Base-by-base conservation (phyloP, 92 coral and sea anemone genomes). In the Zoanthus sansibaricus region DNA sequence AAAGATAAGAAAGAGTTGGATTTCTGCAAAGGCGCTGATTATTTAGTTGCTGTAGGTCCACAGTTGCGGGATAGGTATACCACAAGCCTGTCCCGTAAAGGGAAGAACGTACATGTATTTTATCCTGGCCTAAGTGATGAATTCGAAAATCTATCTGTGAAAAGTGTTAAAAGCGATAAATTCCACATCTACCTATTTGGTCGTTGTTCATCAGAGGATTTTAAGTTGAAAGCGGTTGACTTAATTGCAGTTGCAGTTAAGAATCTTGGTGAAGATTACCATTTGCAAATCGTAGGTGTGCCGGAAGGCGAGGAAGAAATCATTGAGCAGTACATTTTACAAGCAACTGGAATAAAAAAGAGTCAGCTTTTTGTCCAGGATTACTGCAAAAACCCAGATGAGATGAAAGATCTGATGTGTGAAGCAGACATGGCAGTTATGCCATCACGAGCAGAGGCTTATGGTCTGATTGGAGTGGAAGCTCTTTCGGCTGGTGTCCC, bases 181-280 rank as follows among this genome's bases (percentile, higher is more conserved):
- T 87, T 87, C 44, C 47, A 18, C 30, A 59, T 87, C 48, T 87
- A 69, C 49, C 54, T 78, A 12, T 87, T 78, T 87, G 89, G 71
- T 14, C 68, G 89, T 11, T 32, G 72, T 5, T 54, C 78, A 15
- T 30, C 5, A 10, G 89, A 87, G 13, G 89, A 87, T 37, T 69
- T 86, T 7, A 17, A 73, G 0, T 54, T 86, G 25, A 86, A 86
- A 69, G 89, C 84, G 6, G 67, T 49, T 37, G 77, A 86, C 72
- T 15, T 77, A 17, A 6, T 69, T 12, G 89, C 84, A 33, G 12
- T 76, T 76, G 89, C 85, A 67, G 73, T 86, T 12, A 44, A 15
- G 30, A 52, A 7, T 3, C 80, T 76, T 9, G n/a, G 20, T 6
- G 14, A n/a, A 1, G 62, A 8, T 4, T 76, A 7, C 25, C 9